Evolutionary conservation across 2,888 invertebrate genomes (phyloP).

Genomic region (Cerastoderma edule): DNA sequence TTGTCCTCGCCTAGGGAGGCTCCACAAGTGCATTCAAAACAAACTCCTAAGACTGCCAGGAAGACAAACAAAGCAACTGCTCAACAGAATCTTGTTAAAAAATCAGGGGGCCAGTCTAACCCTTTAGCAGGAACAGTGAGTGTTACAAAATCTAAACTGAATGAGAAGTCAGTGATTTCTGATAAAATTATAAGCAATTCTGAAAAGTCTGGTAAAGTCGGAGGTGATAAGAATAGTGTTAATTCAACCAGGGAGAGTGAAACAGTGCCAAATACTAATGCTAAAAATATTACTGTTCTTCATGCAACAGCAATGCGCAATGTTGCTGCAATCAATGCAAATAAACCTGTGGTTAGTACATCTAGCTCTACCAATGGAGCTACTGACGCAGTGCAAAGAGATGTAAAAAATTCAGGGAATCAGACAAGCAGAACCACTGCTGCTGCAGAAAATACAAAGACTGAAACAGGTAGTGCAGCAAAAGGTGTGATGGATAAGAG

Average conservation of each 20-base stretch:
- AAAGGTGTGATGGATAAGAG: neutral
- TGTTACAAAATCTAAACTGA: constrained; percentile 28
- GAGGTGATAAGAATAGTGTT: constrained; percentile 7
- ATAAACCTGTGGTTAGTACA: constrained; percentile 21
- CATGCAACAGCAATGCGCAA: constrained; percentile 50
- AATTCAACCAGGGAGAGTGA: constrained; percentile 21
- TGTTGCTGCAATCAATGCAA: constrained; percentile 46
- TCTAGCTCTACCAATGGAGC: constrained; percentile 35
- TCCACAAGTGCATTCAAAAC: constrained; percentile 36
- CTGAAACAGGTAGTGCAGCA: neutral
- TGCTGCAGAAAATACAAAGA: constrained; percentile 22
- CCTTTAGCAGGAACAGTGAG: constrained; percentile 8
- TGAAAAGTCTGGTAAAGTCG: neutral
- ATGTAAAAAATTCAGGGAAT: constrained; percentile 8
- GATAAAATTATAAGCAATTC: constrained; percentile 26
- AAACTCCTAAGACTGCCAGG: constrained; percentile 21
- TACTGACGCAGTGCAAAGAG: constrained; percentile 36
- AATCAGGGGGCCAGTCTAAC: neutral
- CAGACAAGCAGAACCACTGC: neutral
- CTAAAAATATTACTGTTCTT: constrained; percentile 37
- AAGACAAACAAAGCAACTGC: neutral
- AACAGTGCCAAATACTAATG: constrained; percentile 43
- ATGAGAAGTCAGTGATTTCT: constrained; percentile 22
- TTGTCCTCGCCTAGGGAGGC: constrained; percentile 65
- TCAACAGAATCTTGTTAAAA: constrained; percentile 5